phyloP scores from a whole-genome alignment of 2,113 vertebrate species.

The Solea senegalensis region DNA sequence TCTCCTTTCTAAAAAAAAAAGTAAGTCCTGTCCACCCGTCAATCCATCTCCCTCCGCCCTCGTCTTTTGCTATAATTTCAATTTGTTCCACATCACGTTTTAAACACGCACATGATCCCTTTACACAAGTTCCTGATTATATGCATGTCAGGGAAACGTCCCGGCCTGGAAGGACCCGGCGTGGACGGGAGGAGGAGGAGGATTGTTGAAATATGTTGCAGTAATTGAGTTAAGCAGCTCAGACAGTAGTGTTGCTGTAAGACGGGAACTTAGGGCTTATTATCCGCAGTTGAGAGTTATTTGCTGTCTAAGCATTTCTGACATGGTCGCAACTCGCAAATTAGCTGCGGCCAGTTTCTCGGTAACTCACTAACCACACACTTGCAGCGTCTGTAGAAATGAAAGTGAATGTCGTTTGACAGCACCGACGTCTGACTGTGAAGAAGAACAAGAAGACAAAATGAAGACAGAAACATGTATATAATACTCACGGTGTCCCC shows the following conservation, averaged over 20 bases:
- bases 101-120: slow-evolving; percentile 62
- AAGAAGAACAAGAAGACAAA: slow-evolving; percentile 26
- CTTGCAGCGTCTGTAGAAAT: neutral
- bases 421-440: neutral
- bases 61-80: slow-evolving; percentile 29
- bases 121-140: slow-evolving; percentile 63
- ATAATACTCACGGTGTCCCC: slow-evolving; percentile 1
- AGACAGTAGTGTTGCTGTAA: slow-evolving; percentile 54
- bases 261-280: slow-evolving; percentile 36
- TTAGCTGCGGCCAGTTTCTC: slow-evolving; percentile 35
- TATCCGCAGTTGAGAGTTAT: slow-evolving; percentile 47
- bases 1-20: slow-evolving; percentile 7
- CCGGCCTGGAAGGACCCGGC: neutral
- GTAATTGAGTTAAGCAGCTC: slow-evolving; percentile 61
- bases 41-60: neutral
- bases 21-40: slow-evolving; percentile 11
- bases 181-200: neutral
- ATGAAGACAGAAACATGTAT: neutral
- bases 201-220: slow-evolving; percentile 46
- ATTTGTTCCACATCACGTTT: slow-evolving; percentile 63
- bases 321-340: slow-evolving; percentile 39
- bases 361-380: slow-evolving; percentile 15
- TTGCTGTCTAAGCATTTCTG: slow-evolving; percentile 35
- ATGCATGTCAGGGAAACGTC: slow-evolving; percentile 58
- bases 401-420: neutral